A percentile compares a stretch with the other conserved stretches of the same genome.
phyloP scores from a whole-genome alignment of 2,888 invertebrate species.

The Synanthedon vespiformis region DNA sequence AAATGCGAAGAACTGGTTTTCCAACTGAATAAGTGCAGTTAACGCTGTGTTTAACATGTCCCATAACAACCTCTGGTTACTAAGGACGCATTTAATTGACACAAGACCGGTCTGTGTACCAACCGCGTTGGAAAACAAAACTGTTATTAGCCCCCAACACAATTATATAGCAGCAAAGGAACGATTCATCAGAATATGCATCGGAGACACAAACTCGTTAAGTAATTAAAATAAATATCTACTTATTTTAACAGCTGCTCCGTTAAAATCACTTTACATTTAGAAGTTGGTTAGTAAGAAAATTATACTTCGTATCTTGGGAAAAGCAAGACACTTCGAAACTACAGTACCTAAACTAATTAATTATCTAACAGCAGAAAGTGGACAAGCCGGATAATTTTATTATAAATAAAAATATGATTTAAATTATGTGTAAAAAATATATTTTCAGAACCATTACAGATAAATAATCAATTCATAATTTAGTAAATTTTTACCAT shows the following conservation, averaged over 20 bases:
- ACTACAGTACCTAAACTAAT: not conserved
- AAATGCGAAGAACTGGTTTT: not conserved
- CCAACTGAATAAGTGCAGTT: not conserved
- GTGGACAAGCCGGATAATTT: too few species aligned
- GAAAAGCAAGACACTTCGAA: constrained; percentile 1
- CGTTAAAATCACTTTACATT: too few species aligned
- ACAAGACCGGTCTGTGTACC: constrained; percentile 10
- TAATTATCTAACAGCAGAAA: too few species aligned
- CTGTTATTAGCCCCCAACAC: constrained; percentile 22
- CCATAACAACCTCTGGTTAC: constrained; percentile 3
- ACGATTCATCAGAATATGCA: not conserved
- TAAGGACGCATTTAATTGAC: constrained; percentile 25
- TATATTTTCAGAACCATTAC: too few species aligned
- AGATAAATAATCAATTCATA: too few species aligned
- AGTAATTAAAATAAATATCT: too few species aligned
- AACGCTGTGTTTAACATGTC: not conserved
- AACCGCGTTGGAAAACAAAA: constrained; percentile 21
- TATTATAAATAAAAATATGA: too few species aligned
- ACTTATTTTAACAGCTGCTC: too few species aligned
- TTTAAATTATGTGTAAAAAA: too few species aligned
- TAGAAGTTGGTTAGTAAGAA: not conserved
- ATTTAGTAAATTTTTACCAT: too few species aligned
- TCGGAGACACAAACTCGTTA: too few species aligned
- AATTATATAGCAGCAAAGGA: not conserved
- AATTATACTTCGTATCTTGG: too few species aligned